These are phyloP conservation scores for Drosophila nannoptera DNA, from an alignment of 1,140 invertebrate species.

Conservation along the genomic window DNA sequence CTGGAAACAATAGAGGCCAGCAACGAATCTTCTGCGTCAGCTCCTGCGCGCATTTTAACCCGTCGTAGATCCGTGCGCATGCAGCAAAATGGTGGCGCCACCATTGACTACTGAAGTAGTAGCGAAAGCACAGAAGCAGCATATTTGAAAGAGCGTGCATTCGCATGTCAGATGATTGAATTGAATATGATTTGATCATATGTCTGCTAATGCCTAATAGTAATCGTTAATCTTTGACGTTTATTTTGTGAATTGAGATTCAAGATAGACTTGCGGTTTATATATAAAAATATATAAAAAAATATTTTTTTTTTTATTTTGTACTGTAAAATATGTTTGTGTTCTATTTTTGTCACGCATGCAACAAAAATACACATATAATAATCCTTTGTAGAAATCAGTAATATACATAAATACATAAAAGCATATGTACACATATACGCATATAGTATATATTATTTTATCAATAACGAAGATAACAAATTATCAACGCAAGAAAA, in stretches of 20 bases:
- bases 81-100: constrained; percentile 68
- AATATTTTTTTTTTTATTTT: constrained; percentile 45
- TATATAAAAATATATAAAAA: constrained; percentile 42
- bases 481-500: constrained; percentile 11
- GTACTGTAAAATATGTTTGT: constrained; percentile 66
- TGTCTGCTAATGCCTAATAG: constrained; percentile 27
- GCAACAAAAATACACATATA: constrained; percentile 33
- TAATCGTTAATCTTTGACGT: constrained; percentile 55
- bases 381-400: constrained; percentile 46
- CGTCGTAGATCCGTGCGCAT: constrained; percentile 70
- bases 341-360: constrained; percentile 45
- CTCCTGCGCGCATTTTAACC: constrained; percentile 67
- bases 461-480: constrained; percentile 29
- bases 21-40: constrained; percentile 21
- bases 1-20: constrained; percentile 10
- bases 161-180: constrained; percentile 17
- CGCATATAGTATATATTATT: constrained; percentile 31
- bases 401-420: constrained; percentile 43
- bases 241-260: constrained; percentile 70
- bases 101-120: constrained; percentile 53
- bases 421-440: constrained; percentile 24
- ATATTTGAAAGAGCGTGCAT: constrained; percentile 44
- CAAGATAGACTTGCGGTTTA: constrained; percentile 60
- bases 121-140: not conserved
- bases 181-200: constrained; percentile 47